Percentiles rank a stretch among this genome's conserved stretches.
These are phyloP conservation scores for Cetoscarus ocellatus DNA, from an alignment of 2,797 vertebrate genomes.

Conservation along the genomic window DNA sequence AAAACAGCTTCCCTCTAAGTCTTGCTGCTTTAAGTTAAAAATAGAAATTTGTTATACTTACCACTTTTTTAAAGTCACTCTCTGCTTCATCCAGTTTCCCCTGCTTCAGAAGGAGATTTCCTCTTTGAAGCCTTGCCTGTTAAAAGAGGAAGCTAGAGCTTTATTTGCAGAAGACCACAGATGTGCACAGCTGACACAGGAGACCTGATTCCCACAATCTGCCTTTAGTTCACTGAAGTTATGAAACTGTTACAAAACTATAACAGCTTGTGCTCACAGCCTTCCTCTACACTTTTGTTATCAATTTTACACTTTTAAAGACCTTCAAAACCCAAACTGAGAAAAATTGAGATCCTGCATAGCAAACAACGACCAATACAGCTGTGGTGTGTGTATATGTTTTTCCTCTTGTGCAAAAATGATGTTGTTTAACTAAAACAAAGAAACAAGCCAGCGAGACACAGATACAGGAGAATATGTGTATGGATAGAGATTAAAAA, in stretches of 20 bases:
- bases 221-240: neutral
- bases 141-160: constrained; percentile 2
- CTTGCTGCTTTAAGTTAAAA: constrained; percentile 3
- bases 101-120: constrained; percentile 94
- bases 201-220: constrained; percentile 24
- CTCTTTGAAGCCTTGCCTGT: constrained; percentile 96
- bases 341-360: no score
- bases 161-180: constrained; percentile 7
- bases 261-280: no score
- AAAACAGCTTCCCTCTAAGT: neutral
- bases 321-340: no score
- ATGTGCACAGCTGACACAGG: constrained; percentile 37
- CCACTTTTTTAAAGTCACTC: constrained; percentile 96
- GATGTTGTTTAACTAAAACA: no score
- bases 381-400: no score
- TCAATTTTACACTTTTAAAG: no score
- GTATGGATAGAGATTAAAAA: no score
- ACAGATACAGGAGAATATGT: no score
- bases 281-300: no score
- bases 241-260: neutral
- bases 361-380: no score
- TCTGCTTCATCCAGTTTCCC: constrained; percentile 96
- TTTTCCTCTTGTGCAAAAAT: no score
- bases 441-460: no score
- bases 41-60: constrained; percentile 59